A percentile compares a stretch with the other conserved stretches of the same genome.
Conservation (phyloP, 2,113 vertebrate genomes). For the Microtus pennsylvanicus region DNA sequence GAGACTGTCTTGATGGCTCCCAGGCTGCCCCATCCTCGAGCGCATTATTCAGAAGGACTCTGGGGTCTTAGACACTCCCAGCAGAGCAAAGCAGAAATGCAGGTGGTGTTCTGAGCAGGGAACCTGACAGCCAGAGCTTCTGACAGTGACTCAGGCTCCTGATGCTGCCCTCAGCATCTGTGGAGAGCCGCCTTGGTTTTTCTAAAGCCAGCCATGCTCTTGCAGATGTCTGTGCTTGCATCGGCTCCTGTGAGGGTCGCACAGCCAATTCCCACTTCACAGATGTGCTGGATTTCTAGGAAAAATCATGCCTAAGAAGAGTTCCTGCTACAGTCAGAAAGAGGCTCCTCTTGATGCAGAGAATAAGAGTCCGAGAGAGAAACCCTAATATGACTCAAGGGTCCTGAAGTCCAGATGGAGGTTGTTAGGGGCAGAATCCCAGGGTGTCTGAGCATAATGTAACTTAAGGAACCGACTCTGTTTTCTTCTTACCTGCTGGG, state of each 20-base stretch:
- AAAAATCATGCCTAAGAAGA: background rate
- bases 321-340: background rate
- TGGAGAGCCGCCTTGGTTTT: background rate
- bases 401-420: background rate
- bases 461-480: background rate
- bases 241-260: background rate
- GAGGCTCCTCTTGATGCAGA: background rate
- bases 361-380: background rate
- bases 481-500: background rate
- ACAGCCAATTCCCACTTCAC: background rate
- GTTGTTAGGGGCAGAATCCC: too few relatives aligned
- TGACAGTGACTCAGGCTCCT: background rate
- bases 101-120: background rate
- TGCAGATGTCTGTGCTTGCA: background rate
- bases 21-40: background rate
- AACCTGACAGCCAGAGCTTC: background rate
- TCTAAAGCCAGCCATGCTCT: background rate
- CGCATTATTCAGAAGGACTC: background rate
- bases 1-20: background rate
- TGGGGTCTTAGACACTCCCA: background rate
- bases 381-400: fast-evolving
- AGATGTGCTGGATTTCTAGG: background rate
- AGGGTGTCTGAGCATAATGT: too few relatives aligned
- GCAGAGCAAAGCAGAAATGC: background rate
- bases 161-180: background rate